Conservation (phyloP, 2,797 vertebrate genomes). For the Bradypus variegatus region DNA sequence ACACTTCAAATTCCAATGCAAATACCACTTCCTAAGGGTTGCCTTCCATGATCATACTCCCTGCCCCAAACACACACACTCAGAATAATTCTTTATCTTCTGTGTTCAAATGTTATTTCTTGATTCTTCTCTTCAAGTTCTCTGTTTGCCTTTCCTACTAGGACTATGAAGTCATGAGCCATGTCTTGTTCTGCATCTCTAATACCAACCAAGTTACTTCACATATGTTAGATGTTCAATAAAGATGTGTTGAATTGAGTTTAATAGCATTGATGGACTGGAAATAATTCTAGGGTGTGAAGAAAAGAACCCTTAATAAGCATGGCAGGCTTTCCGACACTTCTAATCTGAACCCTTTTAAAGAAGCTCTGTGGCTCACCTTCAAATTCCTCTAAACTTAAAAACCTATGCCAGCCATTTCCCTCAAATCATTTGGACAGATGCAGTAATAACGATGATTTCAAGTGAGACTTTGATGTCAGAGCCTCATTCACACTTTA, state of each 20-base stretch:
- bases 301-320: neutral
- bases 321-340: neutral
- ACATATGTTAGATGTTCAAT: neutral
- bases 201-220: neutral
- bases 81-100: neutral
- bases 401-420: slow-evolving; percentile 42
- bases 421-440: slow-evolving; percentile 43
- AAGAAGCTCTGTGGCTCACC: slow-evolving; percentile 28
- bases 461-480: slow-evolving; percentile 55
- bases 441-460: slow-evolving; percentile 43
- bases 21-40: neutral
- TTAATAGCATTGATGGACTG: neutral
- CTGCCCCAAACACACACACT: neutral
- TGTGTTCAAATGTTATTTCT: neutral
- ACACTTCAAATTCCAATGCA: neutral
- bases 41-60: no score
- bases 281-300: neutral
- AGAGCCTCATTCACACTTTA: slow-evolving; percentile 56
- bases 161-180: neutral
- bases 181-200: neutral
- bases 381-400: slow-evolving; percentile 53
- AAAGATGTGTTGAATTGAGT: neutral
- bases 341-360: neutral
- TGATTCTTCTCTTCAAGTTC: neutral
- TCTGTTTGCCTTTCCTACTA: neutral